Conservation (phyloP, 1,140 invertebrate genomes). For the Amphibalanus amphitrite region DNA sequence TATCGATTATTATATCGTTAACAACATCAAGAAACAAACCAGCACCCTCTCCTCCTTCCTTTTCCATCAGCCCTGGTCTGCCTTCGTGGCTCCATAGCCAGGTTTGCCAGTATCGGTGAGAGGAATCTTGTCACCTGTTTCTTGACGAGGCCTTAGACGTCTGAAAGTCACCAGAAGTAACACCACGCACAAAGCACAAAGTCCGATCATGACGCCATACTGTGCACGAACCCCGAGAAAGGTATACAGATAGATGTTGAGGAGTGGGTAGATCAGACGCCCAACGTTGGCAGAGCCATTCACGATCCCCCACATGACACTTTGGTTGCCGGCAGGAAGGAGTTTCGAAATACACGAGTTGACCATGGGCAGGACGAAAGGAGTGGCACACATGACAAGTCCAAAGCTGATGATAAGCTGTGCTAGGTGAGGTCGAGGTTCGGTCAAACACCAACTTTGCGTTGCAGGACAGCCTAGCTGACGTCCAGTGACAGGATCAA, state of each 20-base stretch:
- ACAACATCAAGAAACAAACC: no score
- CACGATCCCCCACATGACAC: neutral
- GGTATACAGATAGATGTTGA: constrained; percentile 4
- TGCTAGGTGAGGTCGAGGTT: neutral
- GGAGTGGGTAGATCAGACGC: neutral
- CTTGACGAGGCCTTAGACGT: neutral
- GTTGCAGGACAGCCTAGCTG: neutral
- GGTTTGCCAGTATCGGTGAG: neutral
- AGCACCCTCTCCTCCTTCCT: neutral
- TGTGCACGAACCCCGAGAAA: neutral
- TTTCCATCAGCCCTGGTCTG: neutral
- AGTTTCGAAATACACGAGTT: neutral
- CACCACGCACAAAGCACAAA: neutral
- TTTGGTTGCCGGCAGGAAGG: neutral
- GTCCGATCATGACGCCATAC: neutral
- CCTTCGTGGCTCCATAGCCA: neutral
- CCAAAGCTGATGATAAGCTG: neutral
- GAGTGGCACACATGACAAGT: neutral
- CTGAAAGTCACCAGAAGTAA: neutral
- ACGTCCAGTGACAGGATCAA: neutral
- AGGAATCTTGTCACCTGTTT: neutral
- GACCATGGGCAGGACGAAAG: constrained; percentile 2
- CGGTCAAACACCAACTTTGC: neutral
- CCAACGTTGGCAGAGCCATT: constrained; percentile 2
- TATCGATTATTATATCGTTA: no score